A percentile compares a stretch with the other conserved stretches of the same genome.
These are phyloP conservation scores for Gastrophryne carolinensis DNA, from an alignment of 2,797 vertebrate genomes.

Conservation along the genomic window DNA sequence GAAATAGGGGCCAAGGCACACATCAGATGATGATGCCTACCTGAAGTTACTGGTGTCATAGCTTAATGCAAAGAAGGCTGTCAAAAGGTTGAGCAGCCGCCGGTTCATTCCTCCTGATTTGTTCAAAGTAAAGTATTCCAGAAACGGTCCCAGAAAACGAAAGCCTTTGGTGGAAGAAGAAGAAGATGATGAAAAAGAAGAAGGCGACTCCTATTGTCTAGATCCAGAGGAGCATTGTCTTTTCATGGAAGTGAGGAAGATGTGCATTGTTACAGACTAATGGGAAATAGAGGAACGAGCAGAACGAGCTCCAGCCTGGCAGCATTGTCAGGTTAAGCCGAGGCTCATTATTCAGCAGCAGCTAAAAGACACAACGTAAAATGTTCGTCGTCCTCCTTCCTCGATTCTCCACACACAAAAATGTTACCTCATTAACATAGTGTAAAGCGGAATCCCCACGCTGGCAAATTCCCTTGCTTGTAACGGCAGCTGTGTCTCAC, in stretches of 20 bases:
- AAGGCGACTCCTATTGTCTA: slow-evolving; percentile 68
- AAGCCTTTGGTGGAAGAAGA: slow-evolving; percentile 33
- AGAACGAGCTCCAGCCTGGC: slow-evolving; percentile 71
- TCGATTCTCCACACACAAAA: slow-evolving; percentile 46
- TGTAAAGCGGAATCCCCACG: slow-evolving; percentile 5
- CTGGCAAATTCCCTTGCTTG: not conserved
- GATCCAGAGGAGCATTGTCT: slow-evolving; percentile 67
- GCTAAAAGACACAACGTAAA: slow-evolving; percentile 64
- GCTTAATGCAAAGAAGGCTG: slow-evolving; percentile 89
- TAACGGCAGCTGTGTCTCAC: not conserved
- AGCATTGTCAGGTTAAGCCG: slow-evolving; percentile 75
- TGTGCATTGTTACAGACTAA: slow-evolving; percentile 67
- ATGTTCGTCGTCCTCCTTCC: slow-evolving; percentile 54
- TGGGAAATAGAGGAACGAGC: slow-evolving; percentile 66
- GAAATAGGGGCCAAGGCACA: not conserved
- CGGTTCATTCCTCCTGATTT: slow-evolving; percentile 93
- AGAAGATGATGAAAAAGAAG: slow-evolving; percentile 10
- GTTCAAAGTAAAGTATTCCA: slow-evolving; percentile 77
- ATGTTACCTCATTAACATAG: slow-evolving; percentile 31
- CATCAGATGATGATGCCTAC: slow-evolving; percentile 73
- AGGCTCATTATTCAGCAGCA: slow-evolving; percentile 69
- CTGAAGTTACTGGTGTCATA: slow-evolving; percentile 90
- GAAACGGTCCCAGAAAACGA: slow-evolving; percentile 68
- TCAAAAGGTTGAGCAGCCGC: slow-evolving; percentile 85
- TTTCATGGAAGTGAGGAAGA: slow-evolving; percentile 70